Evolutionary conservation across 2,888 invertebrate species (phyloP), one percentile per base, ranked within the genome.

Genomic region (Drosophila prolongata): DNA sequence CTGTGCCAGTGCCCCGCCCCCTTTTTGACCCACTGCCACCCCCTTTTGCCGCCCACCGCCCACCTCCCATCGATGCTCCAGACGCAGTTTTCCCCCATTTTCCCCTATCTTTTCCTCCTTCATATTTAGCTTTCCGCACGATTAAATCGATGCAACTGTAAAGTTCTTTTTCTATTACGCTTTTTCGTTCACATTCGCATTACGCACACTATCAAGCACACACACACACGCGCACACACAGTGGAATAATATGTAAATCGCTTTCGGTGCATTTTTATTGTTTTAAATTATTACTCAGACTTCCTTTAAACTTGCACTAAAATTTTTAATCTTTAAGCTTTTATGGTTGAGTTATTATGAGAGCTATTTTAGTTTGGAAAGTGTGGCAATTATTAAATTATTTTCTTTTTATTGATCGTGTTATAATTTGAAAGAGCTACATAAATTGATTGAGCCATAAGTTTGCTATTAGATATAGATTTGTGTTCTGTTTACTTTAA

Each of bases 141-240:
- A 89, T 89, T 89, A 84, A 89, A 90, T 90, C 88, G 88, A 87
- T 87, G 87, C 88, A 84, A 89, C 82, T 89, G 87, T 77, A 89
- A 89, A 89, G 79, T 87, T 89, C 75, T 88, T 86, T 85, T 86
- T 83, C 87, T 87, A 87, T 86, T 86, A 70, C 71, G 76, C 61
- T 76, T 71, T 75, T 76, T 77, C 64, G 73, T 69, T 49, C 73
- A 69, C 57, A 71, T 64, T 72, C 76, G 67, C 75, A 74, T 74
- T 74, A 87, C 83, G 83, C 87, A 87, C 74, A 77, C 78, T 74
- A 68, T 60, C 66, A 60, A 62, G 50, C 35, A 24, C n/a, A 30
- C 44, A 24, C 19, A 37, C 35, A 35, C 16, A 66, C 44, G 9
- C 34, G 1, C 40, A 34, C 57, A 47, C 13, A 67, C 69, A 69